Percentiles rank a stretch among this genome's conserved stretches.
Conservation (phyloP, 2,888 invertebrate genomes). For the Xanthia icteritia region DNA sequence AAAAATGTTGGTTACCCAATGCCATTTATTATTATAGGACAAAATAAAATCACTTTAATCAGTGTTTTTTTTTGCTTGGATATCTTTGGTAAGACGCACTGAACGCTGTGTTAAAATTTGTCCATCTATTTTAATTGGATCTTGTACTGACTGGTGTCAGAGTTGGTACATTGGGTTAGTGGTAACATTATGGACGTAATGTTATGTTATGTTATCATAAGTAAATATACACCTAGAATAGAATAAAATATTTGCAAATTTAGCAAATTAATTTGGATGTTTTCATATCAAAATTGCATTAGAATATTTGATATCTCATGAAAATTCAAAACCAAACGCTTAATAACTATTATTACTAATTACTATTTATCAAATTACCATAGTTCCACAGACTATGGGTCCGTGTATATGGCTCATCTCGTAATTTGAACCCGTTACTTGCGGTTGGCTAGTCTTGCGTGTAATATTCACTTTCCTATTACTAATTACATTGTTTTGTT, state of each 20-base stretch:
- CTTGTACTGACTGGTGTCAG: no score
- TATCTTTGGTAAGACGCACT: no score
- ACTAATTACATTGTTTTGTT: conserved; percentile 45
- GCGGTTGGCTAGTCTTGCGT: conserved; percentile 54
- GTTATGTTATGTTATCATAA: background rate
- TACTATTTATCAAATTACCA: conserved; percentile 49
- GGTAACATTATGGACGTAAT: background rate
- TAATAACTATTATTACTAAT: conserved; percentile 53
- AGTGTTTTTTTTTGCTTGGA: no score
- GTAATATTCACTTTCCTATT: conserved; percentile 58
- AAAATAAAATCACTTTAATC: no score
- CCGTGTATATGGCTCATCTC: conserved; percentile 20
- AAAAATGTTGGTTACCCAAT: no score
- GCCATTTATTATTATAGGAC: no score
- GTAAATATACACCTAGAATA: background rate
- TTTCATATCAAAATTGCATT: background rate
- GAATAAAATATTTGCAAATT: background rate
- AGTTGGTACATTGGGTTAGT: no score
- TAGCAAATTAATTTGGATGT: background rate
- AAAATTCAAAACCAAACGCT: conserved; percentile 18
- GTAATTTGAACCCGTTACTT: conserved; percentile 50
- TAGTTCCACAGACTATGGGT: conserved; percentile 19
- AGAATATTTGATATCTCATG: background rate
- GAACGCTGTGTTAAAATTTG: no score
- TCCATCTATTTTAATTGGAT: no score